Evolutionary conservation across 2,113 vertebrate species (phyloP).

Genomic region (Nothocercus nigrocapillus): DNA sequence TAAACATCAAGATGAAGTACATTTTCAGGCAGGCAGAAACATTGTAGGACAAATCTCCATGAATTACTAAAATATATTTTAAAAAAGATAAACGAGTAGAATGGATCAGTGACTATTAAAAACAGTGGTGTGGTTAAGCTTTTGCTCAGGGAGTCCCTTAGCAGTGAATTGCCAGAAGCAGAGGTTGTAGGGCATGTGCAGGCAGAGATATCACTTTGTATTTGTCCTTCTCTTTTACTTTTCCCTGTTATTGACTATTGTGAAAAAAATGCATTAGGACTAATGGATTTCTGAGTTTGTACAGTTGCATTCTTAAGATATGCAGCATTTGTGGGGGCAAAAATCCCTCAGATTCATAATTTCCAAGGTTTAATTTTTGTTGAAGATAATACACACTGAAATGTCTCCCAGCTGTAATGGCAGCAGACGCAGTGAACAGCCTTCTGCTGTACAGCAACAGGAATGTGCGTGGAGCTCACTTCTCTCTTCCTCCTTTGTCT

Average conservation of each 20-base stretch:
- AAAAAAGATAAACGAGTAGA: background rate
- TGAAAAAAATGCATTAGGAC: background rate
- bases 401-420: background rate
- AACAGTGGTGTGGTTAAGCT: background rate
- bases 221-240: background rate
- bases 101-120: background rate
- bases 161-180: background rate
- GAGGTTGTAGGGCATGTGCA: background rate
- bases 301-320: background rate
- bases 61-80: background rate
- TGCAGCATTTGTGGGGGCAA: background rate
- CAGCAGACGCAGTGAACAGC: background rate
- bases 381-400: background rate
- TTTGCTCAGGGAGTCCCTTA: background rate
- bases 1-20: background rate
- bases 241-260: background rate
- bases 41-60: background rate
- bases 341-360: background rate
- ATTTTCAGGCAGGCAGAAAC: background rate
- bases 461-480: background rate
- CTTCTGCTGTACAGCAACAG: background rate
- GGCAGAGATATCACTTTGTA: background rate
- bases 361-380: background rate
- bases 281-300: background rate
- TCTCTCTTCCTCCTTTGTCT: background rate